Evolutionary conservation across 2,888 invertebrate genomes (phyloP).

Genomic region (Latrodectus elegans): DNA sequence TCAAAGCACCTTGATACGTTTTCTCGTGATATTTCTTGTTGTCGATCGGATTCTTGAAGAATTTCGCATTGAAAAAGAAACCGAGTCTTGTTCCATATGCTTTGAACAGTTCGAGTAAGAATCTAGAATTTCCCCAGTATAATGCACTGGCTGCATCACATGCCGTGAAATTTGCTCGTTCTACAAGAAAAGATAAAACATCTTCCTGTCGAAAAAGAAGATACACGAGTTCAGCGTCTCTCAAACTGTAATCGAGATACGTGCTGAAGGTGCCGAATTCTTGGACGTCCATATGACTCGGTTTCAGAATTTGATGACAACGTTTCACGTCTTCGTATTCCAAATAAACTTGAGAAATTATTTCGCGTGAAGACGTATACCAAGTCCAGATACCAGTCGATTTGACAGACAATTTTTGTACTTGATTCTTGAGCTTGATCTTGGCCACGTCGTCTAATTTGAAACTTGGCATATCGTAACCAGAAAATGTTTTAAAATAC

Average conservation of each 20-base stretch:
- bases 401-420: conserved; percentile 12
- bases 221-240: conserved; percentile 4
- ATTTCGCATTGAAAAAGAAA: conserved; percentile 11
- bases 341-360: background rate
- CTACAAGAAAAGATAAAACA: background rate
- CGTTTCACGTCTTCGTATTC: too few relatives aligned
- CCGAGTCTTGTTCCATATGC: conserved; percentile 19
- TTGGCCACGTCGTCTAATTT: conserved; percentile 30
- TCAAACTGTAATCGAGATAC: conserved; percentile 1
- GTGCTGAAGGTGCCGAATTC: background rate
- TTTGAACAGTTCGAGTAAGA: conserved; percentile 22
- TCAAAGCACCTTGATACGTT: conserved; percentile 46
- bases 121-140: conserved; percentile 14
- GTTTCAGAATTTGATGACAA: background rate
- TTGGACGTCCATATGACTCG: background rate
- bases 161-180: conserved; percentile 10
- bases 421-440: background rate
- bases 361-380: background rate
- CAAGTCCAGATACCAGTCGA: conserved; percentile 17
- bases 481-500: conserved; percentile 19
- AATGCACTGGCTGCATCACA: background rate
- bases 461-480: conserved; percentile 20
- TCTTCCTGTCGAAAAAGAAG: background rate
- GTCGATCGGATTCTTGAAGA: background rate
- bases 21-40: background rate